Base-by-base conservation (phyloP, 2,797 vertebrate genomes). In the Kryptopterus vitreolus region DNA sequence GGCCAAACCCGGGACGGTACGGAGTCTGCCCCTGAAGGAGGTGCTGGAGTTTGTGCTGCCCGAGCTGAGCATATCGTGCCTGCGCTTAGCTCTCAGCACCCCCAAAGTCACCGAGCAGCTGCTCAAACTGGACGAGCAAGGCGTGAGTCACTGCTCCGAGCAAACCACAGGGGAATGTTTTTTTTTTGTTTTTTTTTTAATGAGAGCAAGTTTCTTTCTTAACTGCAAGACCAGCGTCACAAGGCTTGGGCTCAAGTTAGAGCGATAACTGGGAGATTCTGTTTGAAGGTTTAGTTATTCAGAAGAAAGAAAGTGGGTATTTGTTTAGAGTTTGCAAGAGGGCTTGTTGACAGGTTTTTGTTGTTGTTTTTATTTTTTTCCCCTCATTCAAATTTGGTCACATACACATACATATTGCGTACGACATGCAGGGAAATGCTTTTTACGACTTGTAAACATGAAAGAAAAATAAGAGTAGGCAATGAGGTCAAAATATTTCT, bases 51-150 rank as follows among this genome's bases (percentile, higher is more conserved):
- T 95, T 0, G 92, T 96, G 2, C 82, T 98, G 16, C 97, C 96
- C 0, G 96, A 98, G 85, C 93, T 98, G 80, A 96, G 90, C 62
- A 89, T 94, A 20, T 94, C 95, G 33, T 96, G 96, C 85, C 87
- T 98, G 57, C 94, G 95, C 12, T 89, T 96, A 74, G 95, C 96
- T 0, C 90, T 96, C 73, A 94, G 78, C 89, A 94, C 95, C 0
- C 92, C 95, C n/a, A 96, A 95, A 84, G 96, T 97, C 88, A 95
- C 95, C 0, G 97, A 98, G 87, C 97, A 98, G 90, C 95, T 98
- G 58, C 95, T 97, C 48, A 98, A 97, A 83, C 93, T 98, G 70
- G 97, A 98, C 0, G 97, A 98, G 81, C 97, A 98, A 84, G 96
- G 95, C 93, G 97, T 98, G 86, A 95, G 96, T 79, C 46, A 52